Evolutionary conservation across 1,140 invertebrate species (phyloP).

Genomic region (Drosophila pruinosa): DNA sequence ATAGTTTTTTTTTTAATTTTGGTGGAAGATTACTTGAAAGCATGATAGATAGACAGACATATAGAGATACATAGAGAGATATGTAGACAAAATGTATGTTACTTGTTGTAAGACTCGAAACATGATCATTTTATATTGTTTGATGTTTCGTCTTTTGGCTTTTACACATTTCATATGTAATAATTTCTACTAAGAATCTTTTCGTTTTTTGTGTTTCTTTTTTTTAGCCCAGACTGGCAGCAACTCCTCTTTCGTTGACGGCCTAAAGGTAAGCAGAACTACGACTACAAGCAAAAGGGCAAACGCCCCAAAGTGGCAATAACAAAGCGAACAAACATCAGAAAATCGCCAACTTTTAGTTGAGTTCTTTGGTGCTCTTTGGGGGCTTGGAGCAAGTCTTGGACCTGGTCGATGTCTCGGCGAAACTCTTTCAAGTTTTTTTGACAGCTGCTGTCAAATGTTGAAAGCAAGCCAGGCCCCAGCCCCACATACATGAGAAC

Average conservation of each 20-base stretch:
- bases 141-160: background rate
- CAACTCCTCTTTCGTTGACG: background rate
- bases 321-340: constrained; percentile 46
- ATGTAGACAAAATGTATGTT: background rate
- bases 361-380: constrained; percentile 1
- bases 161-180: background rate
- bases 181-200: constrained; percentile 26
- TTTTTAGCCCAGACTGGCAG: constrained; percentile 22
- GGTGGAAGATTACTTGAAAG: constrained; percentile 15
- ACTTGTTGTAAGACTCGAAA: constrained; percentile 7
- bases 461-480: constrained; percentile 70
- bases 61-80: background rate
- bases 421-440: constrained; percentile 78
- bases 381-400: constrained; percentile 38
- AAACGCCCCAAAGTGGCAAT: constrained; percentile 50
- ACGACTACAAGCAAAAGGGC: constrained; percentile 12
- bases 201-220: constrained; percentile 17
- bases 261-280: constrained; percentile 31
- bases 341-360: constrained; percentile 29
- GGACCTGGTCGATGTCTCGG: constrained; percentile 59
- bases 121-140: constrained; percentile 26
- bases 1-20: constrained; percentile 19
- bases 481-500: constrained; percentile 43
- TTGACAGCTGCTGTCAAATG: constrained; percentile 81
- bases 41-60: constrained; percentile 19